Conservation (phyloP, 35 echinoderm and acorn worm species). For the Heliocidaris erythrogramma region DNA sequence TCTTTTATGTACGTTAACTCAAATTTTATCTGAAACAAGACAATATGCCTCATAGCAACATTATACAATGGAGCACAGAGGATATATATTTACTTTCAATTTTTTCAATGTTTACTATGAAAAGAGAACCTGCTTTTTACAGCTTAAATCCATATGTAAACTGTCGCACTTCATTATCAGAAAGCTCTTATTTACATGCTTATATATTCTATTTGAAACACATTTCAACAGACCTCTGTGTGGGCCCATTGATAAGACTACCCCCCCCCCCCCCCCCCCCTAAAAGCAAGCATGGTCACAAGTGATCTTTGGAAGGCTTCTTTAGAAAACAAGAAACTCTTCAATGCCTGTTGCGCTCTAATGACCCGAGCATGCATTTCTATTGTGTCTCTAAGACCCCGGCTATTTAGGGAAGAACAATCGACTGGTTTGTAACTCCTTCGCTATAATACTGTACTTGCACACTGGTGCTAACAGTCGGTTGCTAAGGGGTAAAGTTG, state of each 20-base stretch:
- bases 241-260: background rate
- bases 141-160: constrained; percentile 1
- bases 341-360: background rate
- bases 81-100: background rate
- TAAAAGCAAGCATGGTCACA: background rate
- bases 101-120: background rate
- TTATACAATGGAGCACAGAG: background rate
- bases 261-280: too few relatives aligned
- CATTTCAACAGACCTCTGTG: background rate
- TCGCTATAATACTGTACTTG: background rate
- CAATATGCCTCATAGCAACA: background rate
- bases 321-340: background rate
- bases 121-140: background rate
- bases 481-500: constrained; percentile 6
- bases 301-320: background rate
- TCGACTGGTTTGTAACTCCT: background rate
- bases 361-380: background rate
- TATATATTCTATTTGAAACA: background rate
- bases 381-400: background rate
- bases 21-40: background rate
- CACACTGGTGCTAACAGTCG: background rate
- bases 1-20: background rate
- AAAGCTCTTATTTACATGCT: background rate
- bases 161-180: background rate
- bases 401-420: background rate